A percentile compares a stretch with the other conserved stretches of the same genome.
phyloP scores from a whole-genome alignment of 2,797 vertebrate species.

The Florisuga fusca region DNA sequence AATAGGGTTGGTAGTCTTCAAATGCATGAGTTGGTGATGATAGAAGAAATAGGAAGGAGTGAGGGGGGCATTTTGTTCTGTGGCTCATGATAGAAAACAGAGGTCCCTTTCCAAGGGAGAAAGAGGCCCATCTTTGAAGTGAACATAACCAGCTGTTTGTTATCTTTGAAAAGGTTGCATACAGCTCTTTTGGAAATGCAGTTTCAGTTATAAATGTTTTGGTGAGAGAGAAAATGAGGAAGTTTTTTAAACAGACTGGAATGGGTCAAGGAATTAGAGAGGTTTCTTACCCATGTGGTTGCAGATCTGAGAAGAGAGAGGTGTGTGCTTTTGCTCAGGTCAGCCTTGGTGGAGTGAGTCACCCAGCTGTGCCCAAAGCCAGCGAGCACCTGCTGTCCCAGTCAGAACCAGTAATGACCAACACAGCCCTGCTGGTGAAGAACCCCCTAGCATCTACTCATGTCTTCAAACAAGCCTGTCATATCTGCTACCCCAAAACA shows the following conservation, averaged over 20 bases:
- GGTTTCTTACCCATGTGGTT: not conserved
- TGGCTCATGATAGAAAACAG: not conserved
- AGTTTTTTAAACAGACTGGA: not conserved
- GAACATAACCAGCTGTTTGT: not conserved
- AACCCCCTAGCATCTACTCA: slow-evolving; percentile 94
- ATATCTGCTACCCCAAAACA: slow-evolving; percentile 95
- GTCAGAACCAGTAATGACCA: slow-evolving; percentile 77
- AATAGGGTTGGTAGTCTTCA: not conserved
- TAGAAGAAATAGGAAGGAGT: not conserved
- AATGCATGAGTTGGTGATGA: not conserved
- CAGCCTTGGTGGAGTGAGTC: slow-evolving; percentile 51
- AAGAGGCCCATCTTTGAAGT: not conserved
- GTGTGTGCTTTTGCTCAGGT: not conserved
- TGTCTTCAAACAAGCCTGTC: slow-evolving; percentile 95
- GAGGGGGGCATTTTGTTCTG: not conserved
- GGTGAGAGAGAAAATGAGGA: not conserved
- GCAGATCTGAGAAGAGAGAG: not conserved
- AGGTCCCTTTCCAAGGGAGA: not conserved
- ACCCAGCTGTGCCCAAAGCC: slow-evolving; percentile 48
- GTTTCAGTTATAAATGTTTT: not conserved
- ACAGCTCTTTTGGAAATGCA: not conserved
- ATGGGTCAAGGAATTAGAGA: not conserved
- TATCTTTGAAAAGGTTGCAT: not conserved
- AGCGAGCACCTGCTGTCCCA: slow-evolving; percentile 50
- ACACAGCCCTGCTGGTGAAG: slow-evolving; percentile 91